Conservation (phyloP, 1,140 invertebrate species). For the Armadillidium nasatum region DNA sequence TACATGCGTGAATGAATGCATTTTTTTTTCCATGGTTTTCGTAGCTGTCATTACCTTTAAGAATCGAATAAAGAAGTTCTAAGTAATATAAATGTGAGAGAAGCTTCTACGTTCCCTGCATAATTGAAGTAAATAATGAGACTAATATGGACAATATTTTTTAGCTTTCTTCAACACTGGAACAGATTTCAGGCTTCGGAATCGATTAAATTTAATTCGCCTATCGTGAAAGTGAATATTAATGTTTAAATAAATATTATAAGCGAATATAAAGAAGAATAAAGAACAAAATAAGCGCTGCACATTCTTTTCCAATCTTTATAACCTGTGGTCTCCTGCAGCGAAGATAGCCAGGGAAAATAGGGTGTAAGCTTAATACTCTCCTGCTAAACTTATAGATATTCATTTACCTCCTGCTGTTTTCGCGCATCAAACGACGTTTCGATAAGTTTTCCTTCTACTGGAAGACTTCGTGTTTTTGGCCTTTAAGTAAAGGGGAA, state of each 20-base stretch:
- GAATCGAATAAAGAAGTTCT: no score
- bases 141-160: background rate
- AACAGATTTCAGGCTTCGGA: background rate
- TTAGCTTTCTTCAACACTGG: background rate
- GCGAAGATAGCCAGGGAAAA: background rate
- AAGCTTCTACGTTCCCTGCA: no score
- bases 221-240: background rate
- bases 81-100: no score
- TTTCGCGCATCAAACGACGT: background rate
- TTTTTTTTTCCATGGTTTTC: no score
- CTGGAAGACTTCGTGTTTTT: background rate
- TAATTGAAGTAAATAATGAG: background rate
- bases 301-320: background rate
- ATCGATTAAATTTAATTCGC: background rate
- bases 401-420: conserved; percentile 1
- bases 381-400: conserved; percentile 4
- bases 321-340: background rate
- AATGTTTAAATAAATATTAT: background rate
- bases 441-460: conserved; percentile 2
- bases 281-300: background rate
- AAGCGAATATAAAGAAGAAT: background rate
- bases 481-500: no score
- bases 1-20: no score
- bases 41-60: no score
- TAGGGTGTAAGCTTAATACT: conserved; percentile 1